Evolutionary conservation across 2,113 vertebrate species (phyloP), one percentile per base, ranked within the genome.

Genomic region (Nannospalax galili): DNA sequence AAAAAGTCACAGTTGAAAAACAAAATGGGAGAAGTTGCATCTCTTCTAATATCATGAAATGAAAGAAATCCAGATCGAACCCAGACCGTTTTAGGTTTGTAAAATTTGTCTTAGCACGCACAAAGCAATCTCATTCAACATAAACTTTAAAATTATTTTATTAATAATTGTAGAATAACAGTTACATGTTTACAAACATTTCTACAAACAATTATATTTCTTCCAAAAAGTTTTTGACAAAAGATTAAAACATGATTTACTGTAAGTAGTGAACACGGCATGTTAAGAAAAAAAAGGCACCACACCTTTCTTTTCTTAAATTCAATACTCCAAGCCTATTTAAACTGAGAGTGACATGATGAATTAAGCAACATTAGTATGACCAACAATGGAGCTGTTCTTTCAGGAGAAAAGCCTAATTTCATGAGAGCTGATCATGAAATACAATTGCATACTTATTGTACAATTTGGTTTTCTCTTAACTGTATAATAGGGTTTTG

Each of bases 61-160:
- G 56, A 88, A 79, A 91, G 37, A 72, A 93, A 95, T 10, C 35
- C 37, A 84, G 35, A 91, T 1, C 87, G 37, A 96, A 96, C 11
- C 48, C 48, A 45, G 92, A 80, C 20, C 69, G 28, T 70, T 97
- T 96, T 58, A 90, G 42, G 40, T 30, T 94, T 89, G 35, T 16
- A 93, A 35, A 88, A 88, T 80, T 69, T 94, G 48, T 17, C 28
- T 56, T 90, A 81, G 40, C 72, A 88, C 32, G 88, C 26, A 97
- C 77, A 97, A 96, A 97, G 52, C 72, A 96, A 97, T 40, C 52
- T 56, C 96, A 97, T 93, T 95, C 94, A 79, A 95, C 93, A 90
- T 42, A 94, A 93, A 93, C 58, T 95, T 95, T 92, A 95, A 96
- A 96, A 85, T 0, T 17, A 72, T 60, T 96, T 98, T 98, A 98